Evolutionary conservation across 2,113 vertebrate species (phyloP).

Genomic region (Sinocyclocheilus grahami): DNA sequence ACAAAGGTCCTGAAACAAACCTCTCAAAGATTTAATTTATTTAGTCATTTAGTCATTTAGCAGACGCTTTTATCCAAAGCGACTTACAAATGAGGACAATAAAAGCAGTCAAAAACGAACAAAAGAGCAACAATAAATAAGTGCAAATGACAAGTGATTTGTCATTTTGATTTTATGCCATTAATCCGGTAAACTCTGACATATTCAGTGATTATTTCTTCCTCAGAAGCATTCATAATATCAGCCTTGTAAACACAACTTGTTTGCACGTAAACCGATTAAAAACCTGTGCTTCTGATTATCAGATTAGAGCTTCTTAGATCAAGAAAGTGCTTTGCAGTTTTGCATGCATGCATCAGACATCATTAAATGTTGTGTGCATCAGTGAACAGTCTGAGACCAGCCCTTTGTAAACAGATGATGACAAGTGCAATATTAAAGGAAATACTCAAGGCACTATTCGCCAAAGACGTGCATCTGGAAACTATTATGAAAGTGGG

Average conservation of each 20-base stretch:
- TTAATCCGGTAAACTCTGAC: too few relatives aligned
- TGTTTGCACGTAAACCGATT: background rate
- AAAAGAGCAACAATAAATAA: too few relatives aligned
- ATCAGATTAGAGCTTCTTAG: background rate
- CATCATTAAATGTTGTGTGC: background rate
- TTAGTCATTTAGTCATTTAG: too few relatives aligned
- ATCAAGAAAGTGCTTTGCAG: background rate
- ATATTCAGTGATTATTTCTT: too few relatives aligned
- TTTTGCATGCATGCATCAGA: background rate
- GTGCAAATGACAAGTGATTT: too few relatives aligned
- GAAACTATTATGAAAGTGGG: background rate
- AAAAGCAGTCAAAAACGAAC: too few relatives aligned
- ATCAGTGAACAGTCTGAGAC: background rate
- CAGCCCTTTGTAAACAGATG: background rate
- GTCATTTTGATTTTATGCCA: too few relatives aligned
- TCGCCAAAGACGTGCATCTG: background rate
- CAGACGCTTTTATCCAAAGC: too few relatives aligned
- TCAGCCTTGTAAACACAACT: background rate
- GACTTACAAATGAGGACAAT: too few relatives aligned
- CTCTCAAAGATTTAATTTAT: too few relatives aligned
- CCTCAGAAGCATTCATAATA: too few relatives aligned
- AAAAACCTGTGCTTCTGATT: background rate
- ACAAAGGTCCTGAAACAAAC: too few relatives aligned
- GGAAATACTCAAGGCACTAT: background rate
- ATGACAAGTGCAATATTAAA: background rate